These are phyloP conservation scores for Equus przewalskii DNA, from an alignment of 2,113 vertebrate genomes.

Conservation along the genomic window DNA sequence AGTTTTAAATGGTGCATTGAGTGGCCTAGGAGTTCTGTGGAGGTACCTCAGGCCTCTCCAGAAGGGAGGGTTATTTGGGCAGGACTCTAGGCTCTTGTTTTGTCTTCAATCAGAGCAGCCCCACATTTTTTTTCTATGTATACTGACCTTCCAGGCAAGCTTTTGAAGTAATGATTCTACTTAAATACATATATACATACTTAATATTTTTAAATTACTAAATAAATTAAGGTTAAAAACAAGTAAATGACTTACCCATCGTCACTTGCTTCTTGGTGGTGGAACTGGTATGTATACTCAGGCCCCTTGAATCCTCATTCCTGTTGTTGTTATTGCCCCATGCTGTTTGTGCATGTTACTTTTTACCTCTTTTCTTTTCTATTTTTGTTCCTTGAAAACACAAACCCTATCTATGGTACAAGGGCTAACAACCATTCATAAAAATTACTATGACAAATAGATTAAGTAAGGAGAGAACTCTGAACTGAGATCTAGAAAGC, in stretches of 20 bases:
- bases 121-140: neutral
- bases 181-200: neutral
- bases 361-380: neutral
- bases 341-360: neutral
- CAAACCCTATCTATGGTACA: neutral
- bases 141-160: neutral
- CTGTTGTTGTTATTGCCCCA: neutral
- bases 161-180: neutral
- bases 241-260: neutral
- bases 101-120: neutral
- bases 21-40: neutral
- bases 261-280: neutral
- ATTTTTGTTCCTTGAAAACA: neutral
- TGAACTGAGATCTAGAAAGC: neutral
- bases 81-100: neutral
- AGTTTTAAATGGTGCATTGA: neutral
- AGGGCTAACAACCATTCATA: neutral
- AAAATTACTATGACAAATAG: neutral
- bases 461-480: neutral
- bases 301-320: neutral
- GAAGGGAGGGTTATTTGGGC: neutral
- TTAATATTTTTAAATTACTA: neutral
- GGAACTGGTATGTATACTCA: neutral
- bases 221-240: neutral
- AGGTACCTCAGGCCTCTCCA: neutral